Evolutionary conservation across 2,888 invertebrate genomes (phyloP).

Genomic region (Liopterus haemorrhoidalis): DNA sequence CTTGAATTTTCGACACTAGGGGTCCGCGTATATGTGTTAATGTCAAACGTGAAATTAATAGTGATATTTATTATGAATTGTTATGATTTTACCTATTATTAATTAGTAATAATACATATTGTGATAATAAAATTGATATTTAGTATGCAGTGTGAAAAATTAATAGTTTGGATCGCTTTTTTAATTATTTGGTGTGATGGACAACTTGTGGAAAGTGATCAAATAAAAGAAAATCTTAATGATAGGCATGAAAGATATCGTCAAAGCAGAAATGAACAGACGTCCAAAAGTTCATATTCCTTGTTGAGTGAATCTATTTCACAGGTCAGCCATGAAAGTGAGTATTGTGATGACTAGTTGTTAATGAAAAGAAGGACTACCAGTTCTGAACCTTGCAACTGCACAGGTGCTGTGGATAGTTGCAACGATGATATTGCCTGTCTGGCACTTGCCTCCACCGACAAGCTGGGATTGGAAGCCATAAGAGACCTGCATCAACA

Average conservation of each 20-base stretch:
- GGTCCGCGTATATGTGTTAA: constrained; percentile 15
- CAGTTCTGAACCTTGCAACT: constrained; percentile 9
- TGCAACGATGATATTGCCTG: constrained; percentile 68
- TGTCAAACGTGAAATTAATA: constrained; percentile 17
- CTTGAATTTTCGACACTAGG: constrained; percentile 13
- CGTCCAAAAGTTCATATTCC: constrained; percentile 17
- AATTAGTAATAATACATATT: constrained; percentile 11
- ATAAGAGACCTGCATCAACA: constrained; percentile 88
- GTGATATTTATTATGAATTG: constrained; percentile 19
- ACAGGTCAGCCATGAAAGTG: constrained; percentile 20
- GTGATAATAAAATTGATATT: constrained; percentile 9
- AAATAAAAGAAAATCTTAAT: constrained; percentile 17
- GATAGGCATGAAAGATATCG: constrained; percentile 19
- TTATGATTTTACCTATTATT: constrained; percentile 7
- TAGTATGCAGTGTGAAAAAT: constrained; percentile 33
- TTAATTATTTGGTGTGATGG: constrained; percentile 38
- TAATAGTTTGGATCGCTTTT: constrained; percentile 42
- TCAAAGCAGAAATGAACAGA: constrained; percentile 10
- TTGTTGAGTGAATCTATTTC: constrained; percentile 20
- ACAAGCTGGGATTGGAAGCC: constrained; percentile 85
- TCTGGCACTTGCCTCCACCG: constrained; percentile 63
- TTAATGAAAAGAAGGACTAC: too few relatives aligned
- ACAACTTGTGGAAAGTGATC: constrained; percentile 18
- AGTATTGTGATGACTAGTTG: constrained; percentile 8
- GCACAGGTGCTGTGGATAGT: constrained; percentile 18